phyloP scores from a whole-genome alignment of 2,888 invertebrate genomes.

The Chrysolina oricalcia region DNA sequence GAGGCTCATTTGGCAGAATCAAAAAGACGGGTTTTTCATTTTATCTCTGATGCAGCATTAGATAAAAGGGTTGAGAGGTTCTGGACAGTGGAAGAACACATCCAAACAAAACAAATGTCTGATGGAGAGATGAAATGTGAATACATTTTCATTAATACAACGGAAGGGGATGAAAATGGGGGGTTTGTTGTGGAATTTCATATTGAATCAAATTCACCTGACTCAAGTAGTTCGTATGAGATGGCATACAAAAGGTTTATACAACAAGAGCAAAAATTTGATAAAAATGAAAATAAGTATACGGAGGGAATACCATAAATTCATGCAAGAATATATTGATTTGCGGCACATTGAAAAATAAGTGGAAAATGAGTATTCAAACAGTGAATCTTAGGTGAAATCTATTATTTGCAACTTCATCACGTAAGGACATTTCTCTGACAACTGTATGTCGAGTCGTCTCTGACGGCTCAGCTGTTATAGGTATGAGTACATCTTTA shows the following conservation, averaged over 20 bases:
- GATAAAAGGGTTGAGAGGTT: slow-evolving; percentile 33
- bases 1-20: neutral
- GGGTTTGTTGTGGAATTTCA: slow-evolving; percentile 43
- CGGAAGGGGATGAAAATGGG: slow-evolving; percentile 22
- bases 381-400: neutral
- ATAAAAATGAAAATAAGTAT: neutral
- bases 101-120: neutral
- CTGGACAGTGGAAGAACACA: slow-evolving; percentile 41
- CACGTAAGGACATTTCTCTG: slow-evolving; percentile 34
- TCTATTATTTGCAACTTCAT: slow-evolving; percentile 43
- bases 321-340: slow-evolving; percentile 45
- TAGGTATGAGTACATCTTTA: slow-evolving; percentile 37
- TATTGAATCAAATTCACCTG: slow-evolving; percentile 17
- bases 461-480: slow-evolving; percentile 39
- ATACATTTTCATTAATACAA: slow-evolving; percentile 35
- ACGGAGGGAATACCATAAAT: slow-evolving; percentile 27
- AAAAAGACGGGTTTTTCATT: slow-evolving; percentile 35
- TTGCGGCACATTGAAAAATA: slow-evolving; percentile 42
- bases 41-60: slow-evolving; percentile 18
- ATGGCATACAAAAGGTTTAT: neutral
- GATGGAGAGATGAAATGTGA: slow-evolving; percentile 39
- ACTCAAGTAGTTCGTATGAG: slow-evolving; percentile 38
- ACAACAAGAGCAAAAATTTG: neutral
- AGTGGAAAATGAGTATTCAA: slow-evolving; percentile 17
- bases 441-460: slow-evolving; percentile 47